Evolutionary conservation across 2,113 vertebrate species (phyloP).

Genomic region (Nipponia nippon): DNA sequence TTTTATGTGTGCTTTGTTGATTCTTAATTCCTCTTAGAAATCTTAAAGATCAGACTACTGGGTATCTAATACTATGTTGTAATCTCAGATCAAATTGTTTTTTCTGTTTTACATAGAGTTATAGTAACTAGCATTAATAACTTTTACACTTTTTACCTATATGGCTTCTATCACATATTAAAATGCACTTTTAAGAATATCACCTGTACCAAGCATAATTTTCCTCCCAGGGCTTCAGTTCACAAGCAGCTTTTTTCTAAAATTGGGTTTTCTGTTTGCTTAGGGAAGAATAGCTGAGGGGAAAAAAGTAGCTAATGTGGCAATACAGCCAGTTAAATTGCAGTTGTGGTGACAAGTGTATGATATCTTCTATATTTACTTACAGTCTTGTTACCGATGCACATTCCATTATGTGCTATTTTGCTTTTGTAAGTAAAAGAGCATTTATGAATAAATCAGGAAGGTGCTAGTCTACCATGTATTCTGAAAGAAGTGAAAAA

Average conservation of each 20-base stretch:
- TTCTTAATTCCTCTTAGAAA: neutral
- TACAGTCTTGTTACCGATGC: neutral
- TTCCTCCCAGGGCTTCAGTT: neutral
- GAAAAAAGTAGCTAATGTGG: accelerated
- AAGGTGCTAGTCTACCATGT: neutral
- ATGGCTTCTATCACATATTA: neutral
- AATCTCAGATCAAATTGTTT: neutral
- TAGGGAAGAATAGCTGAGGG: neutral
- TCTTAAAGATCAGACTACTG: neutral
- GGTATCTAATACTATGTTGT: neutral
- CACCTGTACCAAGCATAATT: neutral
- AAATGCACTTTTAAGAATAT: neutral
- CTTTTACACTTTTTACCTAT: neutral
- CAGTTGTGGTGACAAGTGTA: neutral
- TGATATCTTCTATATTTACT: neutral
- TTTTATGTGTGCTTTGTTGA: neutral
- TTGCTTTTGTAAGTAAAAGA: neutral
- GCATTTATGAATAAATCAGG: slow-evolving; percentile 27
- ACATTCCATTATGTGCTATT: neutral
- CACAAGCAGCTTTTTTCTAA: neutral
- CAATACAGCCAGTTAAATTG: neutral
- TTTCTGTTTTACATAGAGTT: neutral
- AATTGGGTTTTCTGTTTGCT: neutral
- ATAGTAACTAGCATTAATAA: neutral
- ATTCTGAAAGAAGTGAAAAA: slow-evolving; percentile 8